These are phyloP conservation scores for Apodemia mormo DNA, from an alignment of 2,888 invertebrate genomes.

Conservation along the genomic window DNA sequence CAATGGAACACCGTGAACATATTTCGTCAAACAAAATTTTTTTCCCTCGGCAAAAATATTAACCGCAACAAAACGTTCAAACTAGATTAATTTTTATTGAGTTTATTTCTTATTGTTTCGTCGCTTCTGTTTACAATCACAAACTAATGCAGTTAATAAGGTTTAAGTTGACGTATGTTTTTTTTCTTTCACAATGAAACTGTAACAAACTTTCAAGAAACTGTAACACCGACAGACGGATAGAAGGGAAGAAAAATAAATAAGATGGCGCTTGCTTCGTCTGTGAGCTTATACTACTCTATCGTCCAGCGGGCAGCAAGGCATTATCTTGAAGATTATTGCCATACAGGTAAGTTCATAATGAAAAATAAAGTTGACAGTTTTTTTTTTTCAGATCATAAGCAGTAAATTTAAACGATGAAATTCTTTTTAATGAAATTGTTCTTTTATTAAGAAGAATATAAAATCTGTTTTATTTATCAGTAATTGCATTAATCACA, in stretches of 20 bases:
- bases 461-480: no score
- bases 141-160: constrained; percentile 59
- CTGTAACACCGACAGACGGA: constrained; percentile 55
- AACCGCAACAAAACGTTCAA: constrained; percentile 76
- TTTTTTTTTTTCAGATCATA: no score
- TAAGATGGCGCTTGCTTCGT: constrained; percentile 83
- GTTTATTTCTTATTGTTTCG: constrained; percentile 37
- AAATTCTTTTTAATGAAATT: no score
- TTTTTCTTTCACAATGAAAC: constrained; percentile 61
- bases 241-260: constrained; percentile 53
- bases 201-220: constrained; percentile 51
- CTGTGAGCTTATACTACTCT: constrained; percentile 86
- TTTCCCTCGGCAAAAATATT: constrained; percentile 56
- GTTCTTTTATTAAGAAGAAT: no score
- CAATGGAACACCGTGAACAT: constrained; percentile 61
- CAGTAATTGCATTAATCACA: no score
- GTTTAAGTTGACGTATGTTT: constrained; percentile 63
- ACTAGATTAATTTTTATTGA: constrained; percentile 58
- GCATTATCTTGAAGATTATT: constrained; percentile 85
- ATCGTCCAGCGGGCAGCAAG: constrained; percentile 86
- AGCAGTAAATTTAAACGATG: no score
- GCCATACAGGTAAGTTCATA: constrained; percentile 82
- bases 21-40: constrained; percentile 59
- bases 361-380: constrained; percentile 20
- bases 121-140: constrained; percentile 41